A percentile compares a stretch with the other conserved stretches of the same genome.
phyloP scores from a whole-genome alignment of 2,113 vertebrate species.

The Lagopus leucura region DNA sequence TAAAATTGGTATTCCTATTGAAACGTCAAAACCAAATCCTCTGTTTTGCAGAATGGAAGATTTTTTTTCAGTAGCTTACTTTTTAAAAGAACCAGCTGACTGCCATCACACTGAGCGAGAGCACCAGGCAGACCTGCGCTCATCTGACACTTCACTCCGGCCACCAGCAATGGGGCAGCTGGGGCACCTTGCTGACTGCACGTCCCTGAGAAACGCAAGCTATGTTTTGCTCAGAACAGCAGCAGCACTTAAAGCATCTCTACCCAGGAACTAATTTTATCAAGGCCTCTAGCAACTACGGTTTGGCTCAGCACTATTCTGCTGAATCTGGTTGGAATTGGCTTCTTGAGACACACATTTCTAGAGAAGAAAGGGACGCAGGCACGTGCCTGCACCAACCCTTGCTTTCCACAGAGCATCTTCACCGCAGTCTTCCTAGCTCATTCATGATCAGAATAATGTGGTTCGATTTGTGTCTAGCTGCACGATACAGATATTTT shows the following conservation, averaged over 20 bases:
- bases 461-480: not conserved
- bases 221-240: not conserved
- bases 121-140: not conserved
- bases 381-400: accelerated
- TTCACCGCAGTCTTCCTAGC: not conserved
- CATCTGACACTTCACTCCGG: not conserved
- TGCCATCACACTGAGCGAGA: not conserved
- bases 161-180: not conserved
- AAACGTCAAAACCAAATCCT: constrained; percentile 25
- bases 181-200: not conserved
- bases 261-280: not conserved
- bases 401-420: not conserved
- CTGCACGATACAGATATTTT: not conserved
- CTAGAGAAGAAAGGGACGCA: not conserved
- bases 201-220: not conserved
- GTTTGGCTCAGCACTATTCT: not conserved
- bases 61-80: not conserved
- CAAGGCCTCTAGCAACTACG: not conserved
- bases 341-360: not conserved
- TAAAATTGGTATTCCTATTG: constrained; percentile 22
- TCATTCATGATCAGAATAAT: not conserved
- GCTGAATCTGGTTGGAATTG: not conserved
- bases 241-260: not conserved
- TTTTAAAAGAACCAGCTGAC: not conserved
- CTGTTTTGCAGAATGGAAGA: not conserved